phyloP scores from a whole-genome alignment of 2,797 vertebrate species.

The Micropoecilia bifurca region DNA sequence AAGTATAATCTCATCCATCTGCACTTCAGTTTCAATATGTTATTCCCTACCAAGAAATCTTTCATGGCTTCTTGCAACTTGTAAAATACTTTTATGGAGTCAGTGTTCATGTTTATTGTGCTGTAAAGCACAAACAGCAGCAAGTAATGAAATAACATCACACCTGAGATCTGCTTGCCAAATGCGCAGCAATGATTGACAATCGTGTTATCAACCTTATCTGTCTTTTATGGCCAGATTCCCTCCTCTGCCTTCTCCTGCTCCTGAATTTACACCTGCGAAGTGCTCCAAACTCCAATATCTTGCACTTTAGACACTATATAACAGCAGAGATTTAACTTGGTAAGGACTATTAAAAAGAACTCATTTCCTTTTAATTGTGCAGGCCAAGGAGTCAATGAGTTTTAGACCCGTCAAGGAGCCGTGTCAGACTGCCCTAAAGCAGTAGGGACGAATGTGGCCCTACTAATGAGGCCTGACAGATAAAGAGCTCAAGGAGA shows the following conservation, averaged over 20 bases:
- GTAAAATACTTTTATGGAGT: conserved; percentile 60
- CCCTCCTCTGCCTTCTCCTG: conserved; percentile 38
- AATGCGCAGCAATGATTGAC: conserved; percentile 74
- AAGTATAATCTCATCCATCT: not conserved
- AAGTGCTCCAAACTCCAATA: conserved; percentile 36
- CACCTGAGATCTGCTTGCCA: conserved; percentile 59
- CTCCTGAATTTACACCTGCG: conserved; percentile 37
- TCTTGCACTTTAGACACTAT: conserved; percentile 67
- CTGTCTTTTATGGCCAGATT: conserved; percentile 61
- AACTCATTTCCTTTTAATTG: conserved; percentile 63
- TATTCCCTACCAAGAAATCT: not conserved
- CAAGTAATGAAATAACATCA: conserved; percentile 70
- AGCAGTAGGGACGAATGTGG: conserved; percentile 44
- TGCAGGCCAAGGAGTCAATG: conserved; percentile 31
- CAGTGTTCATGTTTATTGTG: conserved; percentile 59
- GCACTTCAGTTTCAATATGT: not conserved
- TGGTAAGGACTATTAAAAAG: conserved; percentile 40
- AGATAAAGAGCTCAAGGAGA: conserved; percentile 64
- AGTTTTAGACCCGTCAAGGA: conserved; percentile 42
- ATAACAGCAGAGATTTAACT: conserved; percentile 46
- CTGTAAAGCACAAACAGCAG: conserved; percentile 69
- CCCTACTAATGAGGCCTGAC: conserved; percentile 62
- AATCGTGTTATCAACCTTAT: conserved; percentile 64
- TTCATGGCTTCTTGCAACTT: conserved; percentile 25
- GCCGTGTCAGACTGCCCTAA: conserved; percentile 15